Evolutionary conservation across 2,797 vertebrate genomes (phyloP), one percentile per base, ranked within the genome.

Genomic region (Anableps anableps): DNA sequence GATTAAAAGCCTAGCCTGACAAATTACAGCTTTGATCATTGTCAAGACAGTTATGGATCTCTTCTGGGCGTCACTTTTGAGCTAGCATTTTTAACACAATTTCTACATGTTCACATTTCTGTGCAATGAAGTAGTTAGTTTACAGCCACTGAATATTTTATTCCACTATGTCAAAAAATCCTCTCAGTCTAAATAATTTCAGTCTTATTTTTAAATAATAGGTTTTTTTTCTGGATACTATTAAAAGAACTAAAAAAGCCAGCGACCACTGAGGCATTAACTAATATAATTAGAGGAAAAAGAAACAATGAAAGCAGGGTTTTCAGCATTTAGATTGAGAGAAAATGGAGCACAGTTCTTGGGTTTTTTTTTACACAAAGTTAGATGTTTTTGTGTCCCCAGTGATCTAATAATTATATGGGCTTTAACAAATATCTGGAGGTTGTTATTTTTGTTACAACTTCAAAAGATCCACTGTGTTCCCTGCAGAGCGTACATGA

Each of bases 1-100:
- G 51, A 78, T 72, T 77, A 77, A 70, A 47, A 70, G 16, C 16
- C 7, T 55, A 78, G n/a, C 31, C 9, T 70, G 64, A 77, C 14
- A 43, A n/a, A 53, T 55, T 76, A 68, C 60, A 66, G 47, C 5
- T 62, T 78, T 48, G 10, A 71, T 71, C 50, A 58, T 7, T 73
- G 70, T 72, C 48, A 34, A 55, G 34, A 38, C 71, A 73, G 62
- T 55, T n/a, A 60, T 60, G 29, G 31, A 43, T 19, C 29, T 58
- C 51, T 45, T 43, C 47, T 72, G n/a, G n/a, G 51, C 29, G n/a
- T 45, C 48, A 55, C 50, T 16, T 58, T 60, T 53, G 17, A 45
- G 21, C 23, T 31, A 50, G 31, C 29, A 16, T 58, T 58, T 48
- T 29, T 29, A 58, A 29, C 55, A 58, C 13, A 58, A 31, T 31